Conservation (phyloP, 2,888 invertebrate species). For the Perizoma affinitatum region DNA sequence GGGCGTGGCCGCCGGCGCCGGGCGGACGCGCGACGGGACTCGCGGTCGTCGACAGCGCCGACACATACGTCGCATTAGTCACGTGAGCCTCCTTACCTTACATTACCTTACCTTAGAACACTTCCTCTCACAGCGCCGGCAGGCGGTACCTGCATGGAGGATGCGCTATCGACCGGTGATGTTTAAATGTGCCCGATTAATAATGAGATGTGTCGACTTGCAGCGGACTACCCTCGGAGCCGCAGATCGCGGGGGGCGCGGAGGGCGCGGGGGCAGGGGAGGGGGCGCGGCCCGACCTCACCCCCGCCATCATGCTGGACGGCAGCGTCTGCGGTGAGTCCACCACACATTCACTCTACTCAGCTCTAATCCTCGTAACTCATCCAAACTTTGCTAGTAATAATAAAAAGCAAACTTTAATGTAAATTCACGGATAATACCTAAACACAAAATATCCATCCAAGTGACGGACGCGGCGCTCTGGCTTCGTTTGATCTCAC, state of each 20-base stretch:
- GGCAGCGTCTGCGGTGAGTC: constrained; percentile 63
- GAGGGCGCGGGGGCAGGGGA: constrained; percentile 51
- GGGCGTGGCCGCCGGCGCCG: constrained; percentile 30
- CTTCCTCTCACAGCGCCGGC: too few relatives aligned
- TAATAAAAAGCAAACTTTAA: too few relatives aligned
- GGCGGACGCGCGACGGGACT: constrained; percentile 80
- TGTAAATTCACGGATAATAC: too few relatives aligned
- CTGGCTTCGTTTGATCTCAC: too few relatives aligned
- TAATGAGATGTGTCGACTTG: not conserved
- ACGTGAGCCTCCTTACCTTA: constrained; percentile 78
- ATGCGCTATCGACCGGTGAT: too few relatives aligned
- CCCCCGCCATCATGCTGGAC: constrained; percentile 68
- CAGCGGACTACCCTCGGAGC: constrained; percentile 55
- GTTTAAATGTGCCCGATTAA: too few relatives aligned
- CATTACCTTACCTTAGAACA: too few relatives aligned
- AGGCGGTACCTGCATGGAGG: too few relatives aligned
- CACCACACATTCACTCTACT: not conserved
- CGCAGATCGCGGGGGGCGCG: constrained; percentile 5
- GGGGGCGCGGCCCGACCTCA: constrained; percentile 64
- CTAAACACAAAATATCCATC: too few relatives aligned
- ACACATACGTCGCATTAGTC: constrained; percentile 87
- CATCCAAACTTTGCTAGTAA: too few relatives aligned
- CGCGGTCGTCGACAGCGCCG: constrained; percentile 86
- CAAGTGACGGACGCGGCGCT: too few relatives aligned
- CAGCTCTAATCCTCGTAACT: too few relatives aligned